Conservation (phyloP, 2,888 invertebrate species). For the Rhagophthalmus giganteus region DNA sequence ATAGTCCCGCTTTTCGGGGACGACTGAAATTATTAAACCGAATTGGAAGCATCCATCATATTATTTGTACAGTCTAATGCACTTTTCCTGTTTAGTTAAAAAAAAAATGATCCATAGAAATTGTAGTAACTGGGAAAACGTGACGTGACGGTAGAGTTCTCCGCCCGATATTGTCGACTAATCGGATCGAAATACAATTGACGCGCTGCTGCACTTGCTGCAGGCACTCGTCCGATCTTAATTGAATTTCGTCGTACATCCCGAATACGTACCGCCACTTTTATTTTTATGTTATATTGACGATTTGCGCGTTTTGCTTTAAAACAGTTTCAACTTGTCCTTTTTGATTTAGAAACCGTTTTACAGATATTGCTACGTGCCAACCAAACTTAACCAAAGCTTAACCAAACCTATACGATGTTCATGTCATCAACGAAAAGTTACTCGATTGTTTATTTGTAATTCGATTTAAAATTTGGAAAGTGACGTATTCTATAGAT, state of each 20-base stretch:
- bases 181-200: constrained; percentile 30
- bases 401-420: too few species aligned
- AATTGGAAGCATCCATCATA: constrained; percentile 13
- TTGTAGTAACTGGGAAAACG: constrained; percentile 26
- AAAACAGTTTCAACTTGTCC: too few species aligned
- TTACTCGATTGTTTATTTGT: too few species aligned
- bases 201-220: constrained; percentile 23
- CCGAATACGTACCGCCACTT: constrained; percentile 26
- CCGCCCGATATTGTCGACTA: constrained; percentile 27
- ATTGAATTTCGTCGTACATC: constrained; percentile 21
- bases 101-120: constrained; percentile 28
- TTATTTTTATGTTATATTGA: too few species aligned
- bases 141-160: constrained; percentile 24
- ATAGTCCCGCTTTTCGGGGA: background rate
- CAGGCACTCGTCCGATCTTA: constrained; percentile 21
- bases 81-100: constrained; percentile 26
- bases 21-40: constrained; percentile 11
- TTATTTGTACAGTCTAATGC: constrained; percentile 19
- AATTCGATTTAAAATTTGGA: too few species aligned
- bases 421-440: too few species aligned
- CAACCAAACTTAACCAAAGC: too few species aligned
- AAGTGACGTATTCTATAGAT: too few species aligned
- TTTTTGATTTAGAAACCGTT: too few species aligned
- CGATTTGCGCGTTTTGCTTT: too few species aligned
- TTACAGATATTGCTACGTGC: too few species aligned